These are phyloP conservation scores for Martes martes DNA, from an alignment of 2,113 vertebrate species.

Conservation along the genomic window DNA sequence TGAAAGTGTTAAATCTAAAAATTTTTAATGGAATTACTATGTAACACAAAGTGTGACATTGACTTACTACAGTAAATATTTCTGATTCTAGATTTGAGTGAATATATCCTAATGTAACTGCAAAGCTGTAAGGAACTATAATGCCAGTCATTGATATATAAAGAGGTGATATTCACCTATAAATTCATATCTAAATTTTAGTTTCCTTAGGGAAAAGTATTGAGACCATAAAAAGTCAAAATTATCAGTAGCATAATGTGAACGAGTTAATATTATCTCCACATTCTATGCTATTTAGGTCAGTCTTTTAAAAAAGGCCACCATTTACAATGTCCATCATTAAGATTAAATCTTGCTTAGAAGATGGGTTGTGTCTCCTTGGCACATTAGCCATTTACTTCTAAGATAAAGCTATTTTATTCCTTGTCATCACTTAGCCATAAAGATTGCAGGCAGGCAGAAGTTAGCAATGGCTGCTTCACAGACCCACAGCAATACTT, in stretches of 20 bases:
- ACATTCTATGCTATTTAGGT: background rate
- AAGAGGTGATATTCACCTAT: background rate
- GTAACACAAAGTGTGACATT: background rate
- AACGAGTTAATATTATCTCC: background rate
- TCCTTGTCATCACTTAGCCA: conserved; percentile 83
- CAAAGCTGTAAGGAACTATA: background rate
- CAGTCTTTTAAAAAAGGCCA: background rate
- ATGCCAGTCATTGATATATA: background rate
- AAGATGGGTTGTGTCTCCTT: conserved; percentile 56
- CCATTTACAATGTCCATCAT: conserved; percentile 62
- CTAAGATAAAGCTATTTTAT: conserved; percentile 83
- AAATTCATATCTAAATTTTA: background rate
- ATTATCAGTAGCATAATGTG: background rate
- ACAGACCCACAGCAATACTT: conserved; percentile 83
- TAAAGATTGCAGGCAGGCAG: conserved; percentile 86
- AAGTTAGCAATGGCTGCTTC: conserved; percentile 83
- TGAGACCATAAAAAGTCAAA: background rate
- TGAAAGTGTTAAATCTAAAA: background rate
- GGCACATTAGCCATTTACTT: conserved; percentile 75
- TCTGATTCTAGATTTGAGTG: background rate
- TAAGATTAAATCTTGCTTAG: conserved; percentile 66
- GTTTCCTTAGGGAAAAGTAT: background rate
- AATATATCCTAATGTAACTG: background rate
- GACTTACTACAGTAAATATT: conserved; percentile 9
- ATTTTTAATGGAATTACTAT: background rate